phyloP scores from a whole-genome alignment of 2,888 invertebrate genomes.

The Mythimna ferrago region DNA sequence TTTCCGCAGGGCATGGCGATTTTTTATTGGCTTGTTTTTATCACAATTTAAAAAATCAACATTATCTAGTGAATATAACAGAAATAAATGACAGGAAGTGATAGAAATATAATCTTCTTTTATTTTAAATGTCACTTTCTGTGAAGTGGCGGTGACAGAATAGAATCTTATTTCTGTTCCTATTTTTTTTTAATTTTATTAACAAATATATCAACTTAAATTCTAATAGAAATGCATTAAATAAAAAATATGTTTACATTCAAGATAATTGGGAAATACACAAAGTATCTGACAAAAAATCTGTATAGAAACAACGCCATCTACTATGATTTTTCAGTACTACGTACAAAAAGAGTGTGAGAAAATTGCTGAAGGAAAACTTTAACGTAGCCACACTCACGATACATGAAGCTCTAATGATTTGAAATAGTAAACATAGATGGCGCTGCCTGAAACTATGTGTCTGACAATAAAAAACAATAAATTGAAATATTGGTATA shows the following conservation, averaged over 20 bases:
- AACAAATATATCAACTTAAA: not conserved
- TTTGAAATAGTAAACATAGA: constrained; percentile 41
- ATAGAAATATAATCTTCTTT: constrained; percentile 27
- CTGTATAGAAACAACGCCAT: constrained; percentile 49
- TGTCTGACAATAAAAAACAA: not conserved
- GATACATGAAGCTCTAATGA: not conserved
- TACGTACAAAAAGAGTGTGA: constrained; percentile 5
- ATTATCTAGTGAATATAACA: not conserved
- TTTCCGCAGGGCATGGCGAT: constrained; percentile 83
- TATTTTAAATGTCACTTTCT: constrained; percentile 32
- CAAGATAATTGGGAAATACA: not conserved
- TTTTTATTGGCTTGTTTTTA: not conserved
- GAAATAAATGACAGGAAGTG: not conserved
- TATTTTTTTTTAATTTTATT: not conserved
- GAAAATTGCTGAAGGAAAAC: constrained; percentile 11
- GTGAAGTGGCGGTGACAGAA: constrained; percentile 4
- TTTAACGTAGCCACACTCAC: not conserved
- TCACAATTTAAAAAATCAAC: not conserved
- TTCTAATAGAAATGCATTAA: not conserved
- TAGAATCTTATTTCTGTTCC: constrained; percentile 14
- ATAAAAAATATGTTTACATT: not conserved
- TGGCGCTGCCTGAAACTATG: constrained; percentile 38
- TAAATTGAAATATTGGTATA: no score
- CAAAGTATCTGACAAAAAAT: not conserved
- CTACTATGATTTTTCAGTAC: constrained; percentile 30